Evolutionary conservation across 2,797 vertebrate species (phyloP), one percentile per base, ranked within the genome.

Genomic region (Alauda arvensis): DNA sequence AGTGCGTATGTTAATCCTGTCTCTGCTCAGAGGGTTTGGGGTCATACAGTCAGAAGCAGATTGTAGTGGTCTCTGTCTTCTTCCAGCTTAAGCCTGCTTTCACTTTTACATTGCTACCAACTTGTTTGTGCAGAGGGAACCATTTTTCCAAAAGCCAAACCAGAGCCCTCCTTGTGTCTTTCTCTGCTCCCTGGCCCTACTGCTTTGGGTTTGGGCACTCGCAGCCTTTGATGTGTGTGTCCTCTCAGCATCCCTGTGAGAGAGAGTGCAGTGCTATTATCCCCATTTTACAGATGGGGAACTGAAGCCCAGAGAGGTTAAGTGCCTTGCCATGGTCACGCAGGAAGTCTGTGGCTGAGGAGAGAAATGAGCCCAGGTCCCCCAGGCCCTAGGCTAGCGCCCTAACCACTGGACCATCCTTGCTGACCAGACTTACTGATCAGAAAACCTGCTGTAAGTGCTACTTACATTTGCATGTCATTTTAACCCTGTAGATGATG

Each of bases 1-100:
- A 98, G 98, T 98, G 94, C 95, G 97, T 98, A 97, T 97, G 95
- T 96, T 96, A 96, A 93, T 94, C 62, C 86, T 86, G 83, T 87
- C 63, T 92, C 91, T 93, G 76, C 85, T 94, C 93, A 85, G 67
- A 62, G 90, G 90, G 94, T 68, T 75, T 69, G 95, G 93, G 94
- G 68, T 71, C 28, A 45, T 46, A 12, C 67, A 77, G 83, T 75
- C 83, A 90, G 93, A 83, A 88, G 88, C 80, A 86, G 86, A 87
- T 77, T n/a, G 55, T 49, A 61, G 74, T 43, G 63, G 53, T 77
- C 83, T 87, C 74, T 88, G 57, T 87, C 70, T 26, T 84, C 78
- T 62, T 79, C 77, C 74, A 80, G 89, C 88, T 91, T 84, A 84
- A 92, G 68, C 93, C 88, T 91, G 77, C 93, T 91, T 93, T 89